phyloP scores from a whole-genome alignment of 2,888 invertebrate genomes.

The Melanargia galathea region DNA sequence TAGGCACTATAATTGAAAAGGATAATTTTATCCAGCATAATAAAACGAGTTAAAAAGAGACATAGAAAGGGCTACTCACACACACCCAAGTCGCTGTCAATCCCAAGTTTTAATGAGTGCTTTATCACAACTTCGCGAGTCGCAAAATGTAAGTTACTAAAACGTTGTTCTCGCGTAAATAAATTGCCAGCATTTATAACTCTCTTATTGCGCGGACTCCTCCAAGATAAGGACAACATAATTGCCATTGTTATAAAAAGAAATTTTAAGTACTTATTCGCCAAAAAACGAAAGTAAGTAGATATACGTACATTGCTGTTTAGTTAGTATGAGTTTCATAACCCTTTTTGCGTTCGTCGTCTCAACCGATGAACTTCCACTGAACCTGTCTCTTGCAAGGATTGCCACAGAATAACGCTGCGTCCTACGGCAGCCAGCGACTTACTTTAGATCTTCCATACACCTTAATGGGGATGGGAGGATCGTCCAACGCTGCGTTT shows the following conservation, averaged over 20 bases:
- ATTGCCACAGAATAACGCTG: too few relatives aligned
- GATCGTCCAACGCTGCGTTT: too few relatives aligned
- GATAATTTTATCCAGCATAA: not conserved
- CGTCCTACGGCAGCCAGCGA: too few relatives aligned
- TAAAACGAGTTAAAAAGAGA: not conserved
- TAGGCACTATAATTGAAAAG: not conserved
- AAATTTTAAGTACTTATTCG: not conserved
- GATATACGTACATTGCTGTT: too few relatives aligned
- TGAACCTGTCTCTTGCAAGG: too few relatives aligned
- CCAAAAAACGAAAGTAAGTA: not conserved
- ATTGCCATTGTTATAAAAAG: slow-evolving; percentile 17
- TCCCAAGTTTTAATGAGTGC: slow-evolving; percentile 21
- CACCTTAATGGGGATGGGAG: too few relatives aligned
- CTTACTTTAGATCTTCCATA: too few relatives aligned
- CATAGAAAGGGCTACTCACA: not conserved
- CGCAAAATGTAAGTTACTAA: slow-evolving; percentile 17
- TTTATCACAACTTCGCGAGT: slow-evolving; percentile 7
- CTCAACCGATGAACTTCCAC: too few relatives aligned
- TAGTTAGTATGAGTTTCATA: not conserved
- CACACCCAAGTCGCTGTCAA: slow-evolving; percentile 3
- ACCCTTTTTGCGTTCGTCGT: too few relatives aligned
- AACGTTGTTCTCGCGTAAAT: slow-evolving; percentile 20
- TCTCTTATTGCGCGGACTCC: slow-evolving; percentile 19
- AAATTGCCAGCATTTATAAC: slow-evolving; percentile 26
- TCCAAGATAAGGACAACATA: slow-evolving; percentile 15